Base-by-base conservation (phyloP, 2,113 vertebrate genomes). In the Zosterops borbonicus region DNA sequence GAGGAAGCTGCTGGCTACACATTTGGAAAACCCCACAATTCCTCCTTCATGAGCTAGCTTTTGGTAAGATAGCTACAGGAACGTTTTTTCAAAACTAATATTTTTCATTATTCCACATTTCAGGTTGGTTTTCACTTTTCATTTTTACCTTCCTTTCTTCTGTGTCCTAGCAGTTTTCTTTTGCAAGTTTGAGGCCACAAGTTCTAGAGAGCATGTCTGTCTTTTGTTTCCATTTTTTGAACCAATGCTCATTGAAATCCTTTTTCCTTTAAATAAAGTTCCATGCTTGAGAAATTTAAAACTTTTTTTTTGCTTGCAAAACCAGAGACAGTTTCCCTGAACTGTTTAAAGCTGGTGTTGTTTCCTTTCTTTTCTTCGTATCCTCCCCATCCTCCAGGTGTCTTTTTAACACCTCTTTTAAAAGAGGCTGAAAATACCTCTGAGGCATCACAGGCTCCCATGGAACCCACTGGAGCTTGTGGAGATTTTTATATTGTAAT, bases 401-500 rank as follows among this genome's bases (percentile, higher is more conserved):
- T 84, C 64, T 76, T 83, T 83, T 70, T 77, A 68, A 63, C 31
- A 84, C 53, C 18, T 55, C 53, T 20, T 55, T 55, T 56, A 59
- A 37, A 75, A 52, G 52, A 79, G 24, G 49, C 27, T 55, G 68
- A 90, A 91, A 94, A 69, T 18, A 19, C 7, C 49, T 94, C n/a
- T 0, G 0, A 90, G 69, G 46, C 47, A 59, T 83, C 7, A 0
- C 42, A 59, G 37, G 15, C 24, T 87, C 16, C 53, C 35, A 2
- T 37, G 63, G 37, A 83, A 11, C 28, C 10, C 42, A 22, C 37
- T 83, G 74, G 37, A 76, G 70, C 87, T 91, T 58, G 37, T 89
- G 41, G 74, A 76, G 56, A 49, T 52, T 91, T 84, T 67, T 65
- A 21, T 53, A 46, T 80, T 0, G 0, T 69, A 70, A 95, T 95